Evolutionary conservation across 2,888 invertebrate species (phyloP).

Genomic region (Oscheius sp.): DNA sequence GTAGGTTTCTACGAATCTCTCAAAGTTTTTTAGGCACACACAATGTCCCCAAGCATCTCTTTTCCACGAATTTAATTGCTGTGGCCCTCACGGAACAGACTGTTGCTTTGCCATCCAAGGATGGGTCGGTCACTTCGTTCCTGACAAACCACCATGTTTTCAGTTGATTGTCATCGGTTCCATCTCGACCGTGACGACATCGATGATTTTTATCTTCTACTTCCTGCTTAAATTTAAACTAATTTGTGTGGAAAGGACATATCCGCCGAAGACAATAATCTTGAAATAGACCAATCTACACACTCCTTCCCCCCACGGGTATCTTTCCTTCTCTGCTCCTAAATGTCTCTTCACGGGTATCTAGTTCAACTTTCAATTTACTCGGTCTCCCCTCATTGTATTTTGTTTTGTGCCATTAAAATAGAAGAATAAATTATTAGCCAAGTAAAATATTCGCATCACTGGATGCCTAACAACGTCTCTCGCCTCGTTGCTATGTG

Average conservation of each 20-base stretch:
- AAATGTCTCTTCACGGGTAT: neutral
- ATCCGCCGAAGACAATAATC: slow-evolving; percentile 17
- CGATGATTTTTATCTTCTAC: slow-evolving; percentile 39
- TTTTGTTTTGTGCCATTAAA: neutral
- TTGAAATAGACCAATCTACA: slow-evolving; percentile 5
- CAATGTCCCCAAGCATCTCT: slow-evolving; percentile 66
- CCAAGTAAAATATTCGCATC: no score
- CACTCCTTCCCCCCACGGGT: no score
- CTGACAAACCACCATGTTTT: neutral
- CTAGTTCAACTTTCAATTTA: neutral
- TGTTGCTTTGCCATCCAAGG: slow-evolving; percentile 67
- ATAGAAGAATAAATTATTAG: no score
- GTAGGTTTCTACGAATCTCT: slow-evolving; percentile 38
- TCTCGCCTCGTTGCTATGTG: no score
- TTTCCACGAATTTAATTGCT: slow-evolving; percentile 67
- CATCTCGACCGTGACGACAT: slow-evolving; percentile 38
- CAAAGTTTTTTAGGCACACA: slow-evolving; percentile 53
- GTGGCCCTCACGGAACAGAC: slow-evolving; percentile 60
- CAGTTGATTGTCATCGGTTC: slow-evolving; percentile 46
- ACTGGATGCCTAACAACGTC: no score
- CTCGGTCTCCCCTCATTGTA: neutral
- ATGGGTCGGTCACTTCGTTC: slow-evolving; percentile 45
- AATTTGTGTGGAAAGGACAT: slow-evolving; percentile 33
- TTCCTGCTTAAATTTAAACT: slow-evolving; percentile 41
- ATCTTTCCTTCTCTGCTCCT: neutral